phyloP scores from a whole-genome alignment of 2,797 vertebrate species.

The Bradypodion pumilum region DNA sequence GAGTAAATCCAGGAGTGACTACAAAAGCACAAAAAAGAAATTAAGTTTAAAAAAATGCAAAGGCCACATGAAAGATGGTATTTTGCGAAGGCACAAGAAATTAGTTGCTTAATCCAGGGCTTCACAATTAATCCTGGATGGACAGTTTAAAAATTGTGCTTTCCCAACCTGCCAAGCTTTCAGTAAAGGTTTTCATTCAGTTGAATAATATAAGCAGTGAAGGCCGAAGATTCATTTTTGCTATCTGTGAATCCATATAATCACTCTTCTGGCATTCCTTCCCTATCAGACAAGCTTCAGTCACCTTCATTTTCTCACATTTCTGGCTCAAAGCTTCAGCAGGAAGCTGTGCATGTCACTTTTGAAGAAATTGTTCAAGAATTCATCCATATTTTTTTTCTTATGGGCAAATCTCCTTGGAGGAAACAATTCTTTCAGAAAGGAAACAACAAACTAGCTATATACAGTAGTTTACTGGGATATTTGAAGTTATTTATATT shows the following conservation, averaged over 20 bases:
- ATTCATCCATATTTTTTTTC: conserved; percentile 62
- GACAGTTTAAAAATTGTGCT: conserved; percentile 22
- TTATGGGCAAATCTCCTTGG: conserved; percentile 53
- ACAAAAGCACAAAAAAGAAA: background rate
- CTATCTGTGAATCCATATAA: conserved; percentile 33
- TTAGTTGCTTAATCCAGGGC: conserved; percentile 36
- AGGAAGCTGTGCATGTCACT: conserved; percentile 51
- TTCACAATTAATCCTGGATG: conserved; percentile 22
- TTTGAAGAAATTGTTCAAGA: conserved; percentile 60
- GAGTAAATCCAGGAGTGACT: background rate
- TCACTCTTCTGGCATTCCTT: conserved; percentile 48
- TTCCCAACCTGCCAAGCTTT: conserved; percentile 40
- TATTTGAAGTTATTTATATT: conserved; percentile 55
- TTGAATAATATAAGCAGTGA: conserved; percentile 55
- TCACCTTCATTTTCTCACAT: conserved; percentile 67
- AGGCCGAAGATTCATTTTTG: conserved; percentile 49
- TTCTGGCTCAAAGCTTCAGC: conserved; percentile 60
- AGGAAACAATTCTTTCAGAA: conserved; percentile 54
- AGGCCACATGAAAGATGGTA: background rate
- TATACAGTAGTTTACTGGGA: conserved; percentile 48
- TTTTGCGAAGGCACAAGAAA: background rate
- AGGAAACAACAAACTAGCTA: conserved; percentile 24
- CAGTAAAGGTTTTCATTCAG: conserved; percentile 53
- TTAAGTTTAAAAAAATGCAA: background rate
- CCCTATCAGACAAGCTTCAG: conserved; percentile 66